Evolutionary conservation across 53 echinoderm and acorn worm genomes (phyloP).

Genomic region (Stichopus horrens): DNA sequence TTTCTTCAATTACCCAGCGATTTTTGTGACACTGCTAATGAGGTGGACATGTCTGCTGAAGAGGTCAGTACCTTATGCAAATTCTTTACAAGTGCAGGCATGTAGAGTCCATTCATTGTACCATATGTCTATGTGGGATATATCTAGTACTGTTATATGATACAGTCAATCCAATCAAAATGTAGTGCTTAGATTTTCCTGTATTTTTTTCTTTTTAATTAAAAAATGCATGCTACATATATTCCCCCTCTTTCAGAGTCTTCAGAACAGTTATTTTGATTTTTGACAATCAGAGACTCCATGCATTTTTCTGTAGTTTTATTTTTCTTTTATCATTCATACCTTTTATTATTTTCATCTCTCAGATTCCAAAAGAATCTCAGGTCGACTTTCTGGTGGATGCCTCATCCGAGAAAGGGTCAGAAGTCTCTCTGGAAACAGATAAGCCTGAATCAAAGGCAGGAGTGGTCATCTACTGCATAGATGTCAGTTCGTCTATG

Average conservation of each 20-base stretch:
- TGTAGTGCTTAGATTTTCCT: too few species aligned
- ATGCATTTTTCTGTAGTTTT: too few species aligned
- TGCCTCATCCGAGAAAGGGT: constrained; percentile 59
- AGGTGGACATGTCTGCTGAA: constrained; percentile 79
- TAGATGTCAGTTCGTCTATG: constrained; percentile 95
- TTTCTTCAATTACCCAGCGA: constrained; percentile 60
- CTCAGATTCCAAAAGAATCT: constrained; percentile 83
- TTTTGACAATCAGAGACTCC: too few species aligned
- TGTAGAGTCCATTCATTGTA: too few species aligned
- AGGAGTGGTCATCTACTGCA: constrained; percentile 74
- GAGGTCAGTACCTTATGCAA: constrained; percentile 59
- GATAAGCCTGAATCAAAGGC: constrained; percentile 38
- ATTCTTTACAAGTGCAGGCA: too few species aligned
- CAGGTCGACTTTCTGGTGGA: constrained; percentile 81
- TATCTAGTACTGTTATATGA: too few species aligned
- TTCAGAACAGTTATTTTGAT: too few species aligned
- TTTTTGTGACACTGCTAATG: constrained; percentile 76
- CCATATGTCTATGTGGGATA: too few species aligned
- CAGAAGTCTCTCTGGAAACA: constrained; percentile 38
- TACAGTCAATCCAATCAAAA: too few species aligned
- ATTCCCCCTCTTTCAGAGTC: too few species aligned
- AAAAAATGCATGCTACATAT: too few species aligned
- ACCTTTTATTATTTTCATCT: neutral
- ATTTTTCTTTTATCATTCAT: neutral
- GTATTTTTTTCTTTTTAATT: too few species aligned